Percentiles rank a stretch among this genome's conserved stretches.
Conservation (phyloP, 1,140 invertebrate genomes). For the Drosophila paulistorum region DNA sequence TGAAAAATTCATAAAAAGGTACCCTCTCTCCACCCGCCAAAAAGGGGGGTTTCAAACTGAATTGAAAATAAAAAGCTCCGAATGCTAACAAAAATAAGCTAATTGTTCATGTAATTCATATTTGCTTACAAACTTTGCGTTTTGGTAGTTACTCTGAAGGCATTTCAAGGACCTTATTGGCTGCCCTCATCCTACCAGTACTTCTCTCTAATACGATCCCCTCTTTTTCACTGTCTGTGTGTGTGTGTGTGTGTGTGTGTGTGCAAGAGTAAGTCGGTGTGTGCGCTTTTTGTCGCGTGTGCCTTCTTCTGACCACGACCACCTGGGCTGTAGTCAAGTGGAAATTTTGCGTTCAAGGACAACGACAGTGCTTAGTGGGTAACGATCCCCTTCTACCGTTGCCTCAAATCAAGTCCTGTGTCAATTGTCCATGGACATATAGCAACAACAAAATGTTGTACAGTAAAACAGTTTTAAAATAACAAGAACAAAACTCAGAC, state of each 20-base stretch:
- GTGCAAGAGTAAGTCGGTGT: conserved; percentile 19
- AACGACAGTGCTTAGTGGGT: conserved; percentile 42
- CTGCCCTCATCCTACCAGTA: conserved; percentile 2
- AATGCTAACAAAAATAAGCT: neutral
- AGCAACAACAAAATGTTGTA: conserved; percentile 36
- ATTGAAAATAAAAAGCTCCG: conserved; percentile 11
- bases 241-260: conserved; percentile 20
- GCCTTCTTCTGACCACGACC: conserved; percentile 63
- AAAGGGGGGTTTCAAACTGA: conserved; percentile 23
- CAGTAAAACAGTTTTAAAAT: conserved; percentile 34
- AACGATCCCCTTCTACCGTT: conserved; percentile 25
- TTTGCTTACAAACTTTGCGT: neutral
- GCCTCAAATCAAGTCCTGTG: conserved; percentile 7
- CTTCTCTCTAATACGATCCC: conserved; percentile 18
- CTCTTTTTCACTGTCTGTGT: conserved; percentile 27
- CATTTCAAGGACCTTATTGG: conserved; percentile 62
- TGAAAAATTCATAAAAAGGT: conserved; percentile 76
- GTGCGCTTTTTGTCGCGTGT: conserved; percentile 41
- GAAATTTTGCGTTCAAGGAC: conserved; percentile 79
- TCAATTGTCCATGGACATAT: conserved; percentile 11
- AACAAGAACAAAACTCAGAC: conserved; percentile 8
- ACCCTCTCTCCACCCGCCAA: conserved; percentile 30
- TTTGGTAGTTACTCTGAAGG: neutral
- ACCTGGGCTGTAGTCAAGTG: conserved; percentile 73
- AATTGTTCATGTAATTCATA: conserved; percentile 3